Percentiles rank a stretch among this genome's conserved stretches.
Evolutionary conservation across 2,888 invertebrate genomes (phyloP).

Genomic region (Linnaemya tessellans): DNA sequence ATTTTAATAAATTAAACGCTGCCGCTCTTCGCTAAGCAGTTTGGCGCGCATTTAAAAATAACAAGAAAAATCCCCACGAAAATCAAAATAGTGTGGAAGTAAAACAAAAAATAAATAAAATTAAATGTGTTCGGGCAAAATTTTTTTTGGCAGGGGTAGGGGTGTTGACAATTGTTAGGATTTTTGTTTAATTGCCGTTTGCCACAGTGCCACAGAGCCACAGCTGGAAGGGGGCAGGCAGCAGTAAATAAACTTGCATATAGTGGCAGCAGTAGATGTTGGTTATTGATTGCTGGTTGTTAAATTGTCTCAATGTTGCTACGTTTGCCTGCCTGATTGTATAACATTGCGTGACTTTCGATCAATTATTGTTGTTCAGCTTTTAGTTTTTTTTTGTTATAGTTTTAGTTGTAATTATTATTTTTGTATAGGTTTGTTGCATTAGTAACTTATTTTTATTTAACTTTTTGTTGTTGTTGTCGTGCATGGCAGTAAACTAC

Average conservation of each 20-base stretch:
- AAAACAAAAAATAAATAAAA: constrained; percentile 3
- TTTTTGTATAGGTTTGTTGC: constrained; percentile 20
- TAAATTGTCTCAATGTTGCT: constrained; percentile 56
- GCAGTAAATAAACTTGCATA: constrained; percentile 7
- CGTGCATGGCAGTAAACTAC: constrained; percentile 6
- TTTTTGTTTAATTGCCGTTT: constrained; percentile 56
- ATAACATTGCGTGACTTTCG: constrained; percentile 72
- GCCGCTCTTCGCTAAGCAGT: constrained; percentile 58
- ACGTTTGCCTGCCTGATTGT: constrained; percentile 50
- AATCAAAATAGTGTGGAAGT: constrained; percentile 1
- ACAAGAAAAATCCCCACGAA: constrained; percentile 34
- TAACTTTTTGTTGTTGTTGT: not conserved
- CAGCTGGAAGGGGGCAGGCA: constrained; percentile 2
- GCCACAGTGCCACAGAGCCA: constrained; percentile 5
- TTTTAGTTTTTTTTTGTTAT: constrained; percentile 66
- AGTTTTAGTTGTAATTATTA: constrained; percentile 65
- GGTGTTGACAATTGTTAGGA: constrained; percentile 71
- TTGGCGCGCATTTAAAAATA: constrained; percentile 72
- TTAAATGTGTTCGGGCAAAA: constrained; percentile 29
- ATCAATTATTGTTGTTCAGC: constrained; percentile 71
- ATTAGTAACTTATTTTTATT: constrained; percentile 2
- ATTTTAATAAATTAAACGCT: constrained; percentile 24
- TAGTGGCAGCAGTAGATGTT: constrained; percentile 37
- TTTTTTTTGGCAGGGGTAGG: constrained; percentile 50
- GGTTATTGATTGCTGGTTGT: constrained; percentile 40